A percentile compares a stretch with the other conserved stretches of the same genome.
Conservation (phyloP, 2,888 invertebrate genomes). For the Sarcophaga variegata region DNA sequence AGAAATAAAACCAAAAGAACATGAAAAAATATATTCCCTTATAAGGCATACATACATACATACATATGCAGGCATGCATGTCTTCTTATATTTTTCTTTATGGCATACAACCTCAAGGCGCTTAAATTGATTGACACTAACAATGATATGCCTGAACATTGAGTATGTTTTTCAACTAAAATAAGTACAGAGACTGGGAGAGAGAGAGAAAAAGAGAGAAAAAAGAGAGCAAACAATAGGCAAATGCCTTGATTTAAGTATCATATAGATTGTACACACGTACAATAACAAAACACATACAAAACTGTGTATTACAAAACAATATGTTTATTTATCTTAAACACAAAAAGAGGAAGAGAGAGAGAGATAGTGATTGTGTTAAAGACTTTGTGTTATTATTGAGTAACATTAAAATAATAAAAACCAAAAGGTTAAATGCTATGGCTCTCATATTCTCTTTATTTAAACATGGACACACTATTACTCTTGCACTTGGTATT, state of each 20-base stretch:
- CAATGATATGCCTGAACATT: slow-evolving; percentile 63
- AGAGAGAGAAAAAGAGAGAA: not conserved
- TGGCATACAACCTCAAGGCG: slow-evolving; percentile 63
- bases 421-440: no score
- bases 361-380: not conserved
- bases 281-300: not conserved
- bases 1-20: no score
- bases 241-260: slow-evolving; percentile 58
- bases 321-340: no score
- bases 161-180: slow-evolving; percentile 46
- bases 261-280: slow-evolving; percentile 18
- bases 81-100: slow-evolving; percentile 6
- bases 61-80: no score
- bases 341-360: no score
- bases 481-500: no score
- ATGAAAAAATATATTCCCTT: no score
- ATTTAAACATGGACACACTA: no score
- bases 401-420: no score
- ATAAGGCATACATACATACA: no score
- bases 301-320: not conserved
- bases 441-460: no score
- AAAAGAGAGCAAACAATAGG: slow-evolving; percentile 26
- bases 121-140: slow-evolving; percentile 69
- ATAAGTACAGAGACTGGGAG: slow-evolving; percentile 9
- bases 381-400: no score